Conservation (phyloP, 2,797 vertebrate genomes). For the Notoglanidium macrostoma region DNA sequence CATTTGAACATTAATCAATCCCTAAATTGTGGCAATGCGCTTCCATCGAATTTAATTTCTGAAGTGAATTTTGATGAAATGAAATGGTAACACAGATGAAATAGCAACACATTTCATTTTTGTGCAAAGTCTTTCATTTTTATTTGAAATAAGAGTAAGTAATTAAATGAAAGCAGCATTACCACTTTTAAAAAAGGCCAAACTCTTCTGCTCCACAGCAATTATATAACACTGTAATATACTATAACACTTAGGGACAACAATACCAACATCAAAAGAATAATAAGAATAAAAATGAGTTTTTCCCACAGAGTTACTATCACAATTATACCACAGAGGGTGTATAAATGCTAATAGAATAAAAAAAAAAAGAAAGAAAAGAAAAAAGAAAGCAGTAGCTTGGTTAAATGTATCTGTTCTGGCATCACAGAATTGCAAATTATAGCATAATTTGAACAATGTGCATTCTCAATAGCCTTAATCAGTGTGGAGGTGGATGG, state of each 20-base stretch:
- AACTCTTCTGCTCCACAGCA: neutral
- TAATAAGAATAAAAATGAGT: neutral
- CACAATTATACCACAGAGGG: too few relatives aligned
- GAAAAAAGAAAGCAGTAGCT: too few relatives aligned
- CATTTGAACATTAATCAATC: neutral
- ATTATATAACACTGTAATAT: neutral
- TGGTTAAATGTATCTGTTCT: too few relatives aligned
- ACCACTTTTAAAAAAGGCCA: neutral
- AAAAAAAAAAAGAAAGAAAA: too few relatives aligned
- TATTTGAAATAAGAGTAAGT: neutral
- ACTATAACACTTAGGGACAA: neutral
- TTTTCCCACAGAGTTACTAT: too few relatives aligned
- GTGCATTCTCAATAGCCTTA: too few relatives aligned
- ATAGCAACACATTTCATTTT: neutral
- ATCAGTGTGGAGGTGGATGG: too few relatives aligned
- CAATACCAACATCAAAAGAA: neutral
- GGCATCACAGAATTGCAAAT: too few relatives aligned
- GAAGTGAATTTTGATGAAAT: too few relatives aligned
- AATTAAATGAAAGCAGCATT: neutral
- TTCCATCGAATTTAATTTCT: neutral
- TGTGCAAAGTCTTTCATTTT: neutral
- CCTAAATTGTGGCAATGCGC: neutral
- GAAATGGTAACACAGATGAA: neutral
- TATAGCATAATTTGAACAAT: too few relatives aligned
- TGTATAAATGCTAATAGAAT: too few relatives aligned